Evolutionary conservation across 2,113 vertebrate species (phyloP).

Genomic region (Xenopus laevis): DNA sequence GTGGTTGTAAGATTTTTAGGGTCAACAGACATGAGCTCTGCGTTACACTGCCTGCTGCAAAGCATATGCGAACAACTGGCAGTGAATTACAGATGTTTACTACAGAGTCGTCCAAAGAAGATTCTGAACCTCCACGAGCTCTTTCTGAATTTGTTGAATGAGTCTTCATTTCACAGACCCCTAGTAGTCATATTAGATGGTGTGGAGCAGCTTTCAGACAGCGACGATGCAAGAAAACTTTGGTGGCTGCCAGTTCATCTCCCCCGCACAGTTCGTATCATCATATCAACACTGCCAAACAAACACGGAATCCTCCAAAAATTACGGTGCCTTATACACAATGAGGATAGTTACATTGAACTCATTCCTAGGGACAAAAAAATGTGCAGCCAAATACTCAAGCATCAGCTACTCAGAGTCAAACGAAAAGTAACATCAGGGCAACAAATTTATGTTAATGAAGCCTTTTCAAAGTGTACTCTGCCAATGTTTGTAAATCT

Average conservation of each 20-base stretch:
- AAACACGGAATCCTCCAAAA: conserved; percentile 96
- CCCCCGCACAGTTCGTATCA: conserved; percentile 86
- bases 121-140: conserved; percentile 93
- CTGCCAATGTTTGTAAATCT: conserved; percentile 97
- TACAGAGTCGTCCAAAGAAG: conserved; percentile 93
- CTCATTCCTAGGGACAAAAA: conserved; percentile 86
- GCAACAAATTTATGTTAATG: conserved; percentile 97
- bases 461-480: conserved; percentile 91
- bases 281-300: conserved; percentile 93
- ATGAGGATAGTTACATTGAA: conserved; percentile 87
- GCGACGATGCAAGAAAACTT: conserved; percentile 87
- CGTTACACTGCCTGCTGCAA: conserved; percentile 86
- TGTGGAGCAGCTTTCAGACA: conserved; percentile 89
- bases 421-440: conserved; percentile 97
- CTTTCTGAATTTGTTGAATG: conserved; percentile 88
- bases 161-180: conserved; percentile 87
- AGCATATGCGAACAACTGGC: conserved; percentile 95
- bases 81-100: conserved; percentile 87
- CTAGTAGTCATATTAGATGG: conserved; percentile 89
- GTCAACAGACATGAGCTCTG: conserved; percentile 81
- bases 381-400: conserved; percentile 94
- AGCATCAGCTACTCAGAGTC: conserved; percentile 87
- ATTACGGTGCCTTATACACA: conserved; percentile 85
- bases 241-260: conserved; percentile 96
- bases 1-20: conserved; percentile 90